A percentile compares a stretch with the other conserved stretches of the same genome.
Conservation (phyloP, 1,140 invertebrate species). For the Cepaea nemoralis region DNA sequence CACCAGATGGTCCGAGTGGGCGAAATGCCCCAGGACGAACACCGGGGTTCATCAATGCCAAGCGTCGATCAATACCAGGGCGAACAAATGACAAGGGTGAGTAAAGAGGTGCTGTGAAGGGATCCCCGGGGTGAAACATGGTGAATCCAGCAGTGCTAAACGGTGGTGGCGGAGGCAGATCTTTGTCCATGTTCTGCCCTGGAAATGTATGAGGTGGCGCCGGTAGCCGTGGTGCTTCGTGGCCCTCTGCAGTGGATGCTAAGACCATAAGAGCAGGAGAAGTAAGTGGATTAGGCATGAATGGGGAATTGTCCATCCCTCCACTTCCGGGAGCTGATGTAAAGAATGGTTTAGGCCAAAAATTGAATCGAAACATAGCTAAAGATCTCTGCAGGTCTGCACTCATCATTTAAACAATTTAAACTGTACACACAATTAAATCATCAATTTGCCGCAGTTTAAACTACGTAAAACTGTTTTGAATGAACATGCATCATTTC, state of each 20-base stretch:
- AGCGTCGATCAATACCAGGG: constrained; percentile 53
- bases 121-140: constrained; percentile 65
- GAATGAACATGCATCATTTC: not conserved
- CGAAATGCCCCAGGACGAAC: constrained; percentile 61
- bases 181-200: constrained; percentile 59
- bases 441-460: not conserved
- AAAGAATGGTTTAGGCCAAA: constrained; percentile 69
- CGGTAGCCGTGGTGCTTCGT: constrained; percentile 74
- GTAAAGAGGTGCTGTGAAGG: constrained; percentile 64
- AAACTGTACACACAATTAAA: not conserved
- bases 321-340: constrained; percentile 56
- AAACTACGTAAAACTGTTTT: not conserved
- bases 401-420: constrained; percentile 47
- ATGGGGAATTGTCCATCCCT: constrained; percentile 79
- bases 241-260: constrained; percentile 79
- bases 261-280: constrained; percentile 86
- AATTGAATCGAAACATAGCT: constrained; percentile 70
- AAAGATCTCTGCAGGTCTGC: constrained; percentile 52
- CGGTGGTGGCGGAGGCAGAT: constrained; percentile 48
- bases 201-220: constrained; percentile 57
- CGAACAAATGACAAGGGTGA: constrained; percentile 62
- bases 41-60: constrained; percentile 53
- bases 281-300: constrained; percentile 81
- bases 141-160: constrained; percentile 59
- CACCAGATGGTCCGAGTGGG: constrained; percentile 57